phyloP scores from a whole-genome alignment of 2,888 invertebrate species.

The Cylloceria caligata region DNA sequence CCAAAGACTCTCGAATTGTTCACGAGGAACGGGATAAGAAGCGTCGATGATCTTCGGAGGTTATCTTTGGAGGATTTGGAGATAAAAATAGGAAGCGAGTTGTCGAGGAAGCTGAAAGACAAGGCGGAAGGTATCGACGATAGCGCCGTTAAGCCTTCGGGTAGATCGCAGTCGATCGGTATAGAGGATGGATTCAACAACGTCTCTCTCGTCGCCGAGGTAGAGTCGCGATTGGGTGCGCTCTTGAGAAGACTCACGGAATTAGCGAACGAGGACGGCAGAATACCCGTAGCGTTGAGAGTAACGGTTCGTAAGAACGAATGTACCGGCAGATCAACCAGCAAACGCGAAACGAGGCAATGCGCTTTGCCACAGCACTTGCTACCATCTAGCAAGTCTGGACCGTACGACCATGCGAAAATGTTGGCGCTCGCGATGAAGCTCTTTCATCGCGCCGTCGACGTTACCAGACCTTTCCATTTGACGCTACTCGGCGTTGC shows the following conservation, averaged over 20 bases:
- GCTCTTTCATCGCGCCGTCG: conserved; percentile 90
- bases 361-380: conserved; percentile 87
- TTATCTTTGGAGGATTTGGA: conserved; percentile 87
- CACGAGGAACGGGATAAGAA: conserved; percentile 87
- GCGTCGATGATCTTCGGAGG: conserved; percentile 89
- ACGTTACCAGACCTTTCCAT: conserved; percentile 91
- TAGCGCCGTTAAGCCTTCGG: conserved; percentile 90
- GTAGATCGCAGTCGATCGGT: conserved; percentile 92
- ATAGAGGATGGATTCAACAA: conserved; percentile 92
- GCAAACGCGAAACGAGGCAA: conserved; percentile 91
- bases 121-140: conserved; percentile 92
- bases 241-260: conserved; percentile 90
- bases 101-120: conserved; percentile 89
- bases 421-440: conserved; percentile 90
- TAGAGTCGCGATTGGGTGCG: conserved; percentile 90
- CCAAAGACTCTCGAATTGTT: conserved; percentile 88
- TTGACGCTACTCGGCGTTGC: conserved; percentile 92
- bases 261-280: conserved; percentile 91
- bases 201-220: conserved; percentile 90
- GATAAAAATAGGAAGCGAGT: conserved; percentile 88
- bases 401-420: conserved; percentile 87
- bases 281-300: conserved; percentile 91
- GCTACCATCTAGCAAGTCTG: conserved; percentile 87
- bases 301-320: conserved; percentile 91
- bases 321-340: conserved; percentile 85